A percentile compares a stretch with the other conserved stretches of the same genome.
phyloP scores from a whole-genome alignment of 2,113 vertebrate genomes.

The Chaetodon trifascialis region DNA sequence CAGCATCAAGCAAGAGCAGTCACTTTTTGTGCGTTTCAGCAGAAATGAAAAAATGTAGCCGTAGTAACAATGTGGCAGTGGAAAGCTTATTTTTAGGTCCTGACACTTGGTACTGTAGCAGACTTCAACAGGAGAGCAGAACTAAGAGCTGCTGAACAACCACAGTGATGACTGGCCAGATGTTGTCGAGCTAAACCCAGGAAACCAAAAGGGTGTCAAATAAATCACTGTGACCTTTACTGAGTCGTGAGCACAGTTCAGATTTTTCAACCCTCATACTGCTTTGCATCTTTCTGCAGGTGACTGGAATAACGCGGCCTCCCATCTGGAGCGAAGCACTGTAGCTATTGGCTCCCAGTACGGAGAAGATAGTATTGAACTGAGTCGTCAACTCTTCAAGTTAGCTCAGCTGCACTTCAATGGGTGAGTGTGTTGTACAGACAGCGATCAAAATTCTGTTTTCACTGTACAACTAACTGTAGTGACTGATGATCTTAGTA shows the following conservation, averaged over 20 bases:
- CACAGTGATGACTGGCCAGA: background rate
- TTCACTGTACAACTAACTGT: background rate
- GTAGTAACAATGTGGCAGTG: background rate
- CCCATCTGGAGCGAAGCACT: constrained; percentile 86
- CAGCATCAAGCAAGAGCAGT: background rate
- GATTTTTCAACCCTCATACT: background rate
- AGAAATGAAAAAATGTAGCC: background rate
- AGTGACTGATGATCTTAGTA: background rate
- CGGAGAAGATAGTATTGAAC: constrained; percentile 90
- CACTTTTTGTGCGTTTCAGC: background rate
- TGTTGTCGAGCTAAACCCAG: background rate
- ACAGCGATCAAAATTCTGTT: background rate
- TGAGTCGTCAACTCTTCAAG: constrained; percentile 93
- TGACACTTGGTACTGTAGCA: too few species aligned
- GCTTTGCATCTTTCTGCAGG: constrained; percentile 78
- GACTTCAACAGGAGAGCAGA: too few species aligned
- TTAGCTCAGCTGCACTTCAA: constrained; percentile 95
- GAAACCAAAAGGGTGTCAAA: background rate
- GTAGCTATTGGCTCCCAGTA: constrained; percentile 84
- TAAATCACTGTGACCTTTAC: background rate
- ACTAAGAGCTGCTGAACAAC: background rate
- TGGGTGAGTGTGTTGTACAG: constrained; percentile 82
- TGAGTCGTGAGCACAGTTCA: background rate
- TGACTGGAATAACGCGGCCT: constrained; percentile 89
- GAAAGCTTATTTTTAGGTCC: background rate